These are phyloP conservation scores for Chromobotia macracanthus DNA, from an alignment of 2,797 vertebrate genomes.

Conservation along the genomic window DNA sequence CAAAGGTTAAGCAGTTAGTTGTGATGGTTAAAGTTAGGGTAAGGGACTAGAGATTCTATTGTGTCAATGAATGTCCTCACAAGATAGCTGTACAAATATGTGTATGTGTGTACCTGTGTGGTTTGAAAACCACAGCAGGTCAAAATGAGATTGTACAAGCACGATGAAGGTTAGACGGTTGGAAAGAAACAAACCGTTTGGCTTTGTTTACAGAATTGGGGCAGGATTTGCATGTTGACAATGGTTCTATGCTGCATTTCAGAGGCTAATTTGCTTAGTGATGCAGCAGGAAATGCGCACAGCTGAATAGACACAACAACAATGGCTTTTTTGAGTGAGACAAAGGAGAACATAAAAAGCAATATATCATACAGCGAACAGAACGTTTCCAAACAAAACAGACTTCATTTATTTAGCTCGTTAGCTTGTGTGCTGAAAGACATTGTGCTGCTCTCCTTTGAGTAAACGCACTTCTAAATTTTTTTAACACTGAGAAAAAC, in stretches of 20 bases:
- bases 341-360: conserved; percentile 57
- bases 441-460: conserved; percentile 37
- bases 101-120: too few relatives aligned
- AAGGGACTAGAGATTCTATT: too few relatives aligned
- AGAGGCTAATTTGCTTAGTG: conserved; percentile 50
- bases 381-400: conserved; percentile 49
- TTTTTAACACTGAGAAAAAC: too few relatives aligned
- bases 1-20: too few relatives aligned
- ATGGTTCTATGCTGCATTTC: conserved; percentile 46
- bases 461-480: too few relatives aligned
- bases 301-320: conserved; percentile 34
- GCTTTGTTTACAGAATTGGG: conserved; percentile 57
- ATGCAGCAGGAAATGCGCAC: conserved; percentile 37
- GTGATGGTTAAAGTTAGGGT: too few relatives aligned
- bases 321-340: conserved; percentile 49
- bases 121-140: background rate
- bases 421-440: conserved; percentile 42
- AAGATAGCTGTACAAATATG: too few relatives aligned
- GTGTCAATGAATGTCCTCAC: too few relatives aligned
- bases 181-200: background rate
- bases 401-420: conserved; percentile 55
- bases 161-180: background rate
- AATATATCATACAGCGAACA: conserved; percentile 54
- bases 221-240: conserved; percentile 61
- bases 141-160: background rate